Evolutionary conservation across 2,888 invertebrate genomes (phyloP).

Genomic region (Exocentrus adspersus): DNA sequence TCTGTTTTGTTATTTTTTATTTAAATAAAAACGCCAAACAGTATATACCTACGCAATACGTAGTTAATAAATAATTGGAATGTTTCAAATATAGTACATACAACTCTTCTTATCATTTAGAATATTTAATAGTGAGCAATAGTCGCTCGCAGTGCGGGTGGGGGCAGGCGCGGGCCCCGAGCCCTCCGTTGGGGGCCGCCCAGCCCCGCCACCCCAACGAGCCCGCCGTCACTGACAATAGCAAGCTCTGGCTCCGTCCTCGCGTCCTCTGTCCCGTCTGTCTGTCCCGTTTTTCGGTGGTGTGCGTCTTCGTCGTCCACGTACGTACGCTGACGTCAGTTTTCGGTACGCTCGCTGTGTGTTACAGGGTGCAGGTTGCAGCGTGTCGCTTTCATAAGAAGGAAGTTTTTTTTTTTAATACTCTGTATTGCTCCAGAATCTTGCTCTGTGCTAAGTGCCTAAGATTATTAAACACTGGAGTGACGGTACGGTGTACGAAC

Average conservation of each 20-base stretch:
- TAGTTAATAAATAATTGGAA: slow-evolving; percentile 60
- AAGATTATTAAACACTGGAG: slow-evolving; percentile 58
- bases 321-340: slow-evolving; percentile 46
- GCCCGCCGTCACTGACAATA: slow-evolving; percentile 61
- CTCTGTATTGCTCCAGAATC: slow-evolving; percentile 59
- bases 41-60: slow-evolving; percentile 63
- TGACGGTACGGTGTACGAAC: slow-evolving; percentile 55
- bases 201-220: slow-evolving; percentile 55
- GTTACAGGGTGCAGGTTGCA: slow-evolving; percentile 48
- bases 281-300: slow-evolving; percentile 29
- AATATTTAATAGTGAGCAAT: slow-evolving; percentile 65
- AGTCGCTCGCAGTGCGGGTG: slow-evolving; percentile 61
- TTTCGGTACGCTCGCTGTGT: slow-evolving; percentile 50
- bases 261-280: slow-evolving; percentile 38
- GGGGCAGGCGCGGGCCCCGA: slow-evolving; percentile 51
- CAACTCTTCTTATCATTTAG: slow-evolving; percentile 64
- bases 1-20: slow-evolving; percentile 53
- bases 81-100: slow-evolving; percentile 63
- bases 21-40: slow-evolving; percentile 66
- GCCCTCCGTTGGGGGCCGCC: slow-evolving; percentile 49
- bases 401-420: slow-evolving; percentile 52
- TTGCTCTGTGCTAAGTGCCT: slow-evolving; percentile 61
- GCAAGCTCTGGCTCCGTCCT: slow-evolving; percentile 52
- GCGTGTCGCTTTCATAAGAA: slow-evolving; percentile 55
- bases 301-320: slow-evolving; percentile 5